Conservation (phyloP, 2,113 vertebrate species). For the Notechis scutatus region DNA sequence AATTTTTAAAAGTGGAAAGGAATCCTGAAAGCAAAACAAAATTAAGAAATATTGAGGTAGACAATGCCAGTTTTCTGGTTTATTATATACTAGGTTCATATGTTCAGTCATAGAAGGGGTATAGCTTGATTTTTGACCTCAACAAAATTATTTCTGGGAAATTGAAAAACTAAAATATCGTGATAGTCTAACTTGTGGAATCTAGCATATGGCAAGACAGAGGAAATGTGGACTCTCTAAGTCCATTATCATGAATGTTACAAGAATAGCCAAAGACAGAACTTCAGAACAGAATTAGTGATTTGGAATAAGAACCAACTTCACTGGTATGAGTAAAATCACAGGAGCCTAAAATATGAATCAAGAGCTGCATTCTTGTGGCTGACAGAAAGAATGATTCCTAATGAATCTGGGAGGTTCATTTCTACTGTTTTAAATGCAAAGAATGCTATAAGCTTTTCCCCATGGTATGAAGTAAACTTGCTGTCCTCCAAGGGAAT, state of each 20-base stretch:
- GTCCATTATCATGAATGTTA: neutral
- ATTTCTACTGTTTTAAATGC: neutral
- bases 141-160: neutral
- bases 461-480: neutral
- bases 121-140: neutral
- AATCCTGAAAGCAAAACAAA: neutral
- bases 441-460: neutral
- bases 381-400: neutral
- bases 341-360: neutral
- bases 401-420: neutral
- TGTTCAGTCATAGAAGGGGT: neutral
- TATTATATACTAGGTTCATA: neutral
- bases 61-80: neutral
- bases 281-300: neutral
- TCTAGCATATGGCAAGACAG: neutral
- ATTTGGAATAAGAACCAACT: neutral
- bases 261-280: neutral
- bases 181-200: neutral
- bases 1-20: too few species aligned
- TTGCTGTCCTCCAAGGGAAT: neutral
- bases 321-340: neutral
- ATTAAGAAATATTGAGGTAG: neutral
- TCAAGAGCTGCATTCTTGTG: neutral
- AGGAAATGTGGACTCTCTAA: neutral
- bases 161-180: neutral